Evolutionary conservation across 2,888 invertebrate species (phyloP).

Genomic region (Norana najaformis): DNA sequence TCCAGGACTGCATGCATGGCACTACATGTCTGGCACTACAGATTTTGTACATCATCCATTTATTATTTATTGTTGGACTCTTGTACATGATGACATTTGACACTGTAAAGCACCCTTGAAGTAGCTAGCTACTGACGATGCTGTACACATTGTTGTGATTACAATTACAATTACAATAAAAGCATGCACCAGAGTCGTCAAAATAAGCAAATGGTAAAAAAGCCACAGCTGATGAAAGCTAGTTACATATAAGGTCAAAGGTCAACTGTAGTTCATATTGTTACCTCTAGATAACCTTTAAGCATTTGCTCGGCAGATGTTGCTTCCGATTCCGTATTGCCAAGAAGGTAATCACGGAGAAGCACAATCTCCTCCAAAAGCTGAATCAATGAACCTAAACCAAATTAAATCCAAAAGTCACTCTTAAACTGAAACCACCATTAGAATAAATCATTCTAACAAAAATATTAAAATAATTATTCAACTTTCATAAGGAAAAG

Average conservation of each 20-base stretch:
- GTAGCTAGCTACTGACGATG: too few species aligned
- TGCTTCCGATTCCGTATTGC: background rate
- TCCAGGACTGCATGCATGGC: too few species aligned
- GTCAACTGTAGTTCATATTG: background rate
- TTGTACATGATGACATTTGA: too few species aligned
- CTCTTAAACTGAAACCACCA: background rate
- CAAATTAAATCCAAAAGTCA: background rate
- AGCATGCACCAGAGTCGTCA: too few species aligned
- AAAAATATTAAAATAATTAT: background rate
- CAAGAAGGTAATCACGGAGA: background rate
- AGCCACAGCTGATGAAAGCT: too few species aligned
- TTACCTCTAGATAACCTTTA: conserved; percentile 1
- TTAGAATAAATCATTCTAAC: background rate
- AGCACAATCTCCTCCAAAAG: conserved; percentile 14
- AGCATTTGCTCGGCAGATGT: background rate
- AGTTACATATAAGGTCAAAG: background rate
- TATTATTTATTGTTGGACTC: too few species aligned
- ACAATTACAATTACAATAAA: too few species aligned
- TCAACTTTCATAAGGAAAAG: background rate
- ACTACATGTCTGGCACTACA: too few species aligned
- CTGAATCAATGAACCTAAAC: background rate
- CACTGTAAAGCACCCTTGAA: too few species aligned
- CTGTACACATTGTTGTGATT: too few species aligned
- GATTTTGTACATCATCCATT: too few species aligned
- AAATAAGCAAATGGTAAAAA: too few species aligned